Conservation (phyloP, 2,888 invertebrate species). For the Acanthosepion pharaonis region DNA sequence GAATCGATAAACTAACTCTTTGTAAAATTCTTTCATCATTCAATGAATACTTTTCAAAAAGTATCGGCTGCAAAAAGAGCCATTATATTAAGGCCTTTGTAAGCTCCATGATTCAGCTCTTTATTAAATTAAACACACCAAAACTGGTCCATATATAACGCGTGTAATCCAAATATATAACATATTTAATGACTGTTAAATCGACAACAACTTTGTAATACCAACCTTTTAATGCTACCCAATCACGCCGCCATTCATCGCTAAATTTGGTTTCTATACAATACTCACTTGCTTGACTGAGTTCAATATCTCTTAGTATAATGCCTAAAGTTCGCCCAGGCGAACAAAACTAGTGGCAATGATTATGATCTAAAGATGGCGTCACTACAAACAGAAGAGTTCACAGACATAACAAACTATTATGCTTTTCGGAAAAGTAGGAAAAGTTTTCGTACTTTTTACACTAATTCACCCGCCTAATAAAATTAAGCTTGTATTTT, state of each 20-base stretch:
- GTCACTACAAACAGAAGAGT: not conserved
- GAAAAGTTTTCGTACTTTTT: not conserved
- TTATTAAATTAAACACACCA: conserved; percentile 22
- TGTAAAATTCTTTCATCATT: not conserved
- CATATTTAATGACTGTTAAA: not conserved
- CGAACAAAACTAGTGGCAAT: not conserved
- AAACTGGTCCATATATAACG: not conserved
- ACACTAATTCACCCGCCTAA: not conserved
- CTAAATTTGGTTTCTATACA: not conserved
- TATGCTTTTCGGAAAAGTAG: not conserved
- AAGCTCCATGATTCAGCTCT: not conserved
- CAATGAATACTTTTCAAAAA: not conserved
- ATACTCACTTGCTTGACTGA: not conserved
- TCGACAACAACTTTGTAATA: not conserved
- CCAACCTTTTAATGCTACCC: not conserved
- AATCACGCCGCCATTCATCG: not conserved
- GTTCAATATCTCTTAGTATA: not conserved
- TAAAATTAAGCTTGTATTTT: not conserved
- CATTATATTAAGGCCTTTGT: not conserved
- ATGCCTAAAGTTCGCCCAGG: not conserved
- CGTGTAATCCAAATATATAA: conserved; percentile 21
- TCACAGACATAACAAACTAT: not conserved
- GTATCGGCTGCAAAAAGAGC: not conserved
- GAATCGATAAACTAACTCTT: not conserved
- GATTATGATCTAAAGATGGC: not conserved